phyloP scores from a whole-genome alignment of 2,888 invertebrate genomes.

The Seira sanloemensis region DNA sequence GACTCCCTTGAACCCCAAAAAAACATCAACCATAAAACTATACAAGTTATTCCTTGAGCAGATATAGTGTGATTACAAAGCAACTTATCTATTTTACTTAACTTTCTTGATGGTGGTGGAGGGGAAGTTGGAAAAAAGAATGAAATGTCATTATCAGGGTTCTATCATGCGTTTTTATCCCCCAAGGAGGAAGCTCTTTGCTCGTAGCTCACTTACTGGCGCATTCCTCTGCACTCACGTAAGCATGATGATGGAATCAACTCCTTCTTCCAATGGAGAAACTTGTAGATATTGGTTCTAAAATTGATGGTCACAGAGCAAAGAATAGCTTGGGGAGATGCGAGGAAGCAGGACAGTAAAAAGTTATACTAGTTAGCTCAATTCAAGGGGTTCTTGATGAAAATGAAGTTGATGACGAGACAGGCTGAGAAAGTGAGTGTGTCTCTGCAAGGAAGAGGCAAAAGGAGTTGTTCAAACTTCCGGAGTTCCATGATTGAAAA shows the following conservation, averaged over 20 bases:
- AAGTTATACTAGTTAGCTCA: slow-evolving; percentile 34
- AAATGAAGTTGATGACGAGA: slow-evolving; percentile 28
- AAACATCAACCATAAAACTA: slow-evolving; percentile 55
- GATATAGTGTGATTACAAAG: slow-evolving; percentile 71
- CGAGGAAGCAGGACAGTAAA: slow-evolving; percentile 35
- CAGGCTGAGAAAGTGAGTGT: background rate
- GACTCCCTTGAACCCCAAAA: background rate
- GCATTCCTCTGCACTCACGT: background rate
- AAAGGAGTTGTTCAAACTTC: slow-evolving; percentile 46
- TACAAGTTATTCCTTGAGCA: slow-evolving; percentile 57
- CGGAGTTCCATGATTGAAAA: slow-evolving; percentile 34
- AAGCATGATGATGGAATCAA: slow-evolving; percentile 26
- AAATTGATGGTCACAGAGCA: background rate
- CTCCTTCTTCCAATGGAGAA: slow-evolving; percentile 38
- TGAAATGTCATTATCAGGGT: slow-evolving; percentile 73
- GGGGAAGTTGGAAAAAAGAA: slow-evolving; percentile 61
- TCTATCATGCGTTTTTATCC: slow-evolving; percentile 73
- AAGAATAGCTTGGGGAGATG: background rate
- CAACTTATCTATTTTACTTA: slow-evolving; percentile 65
- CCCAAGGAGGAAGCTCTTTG: slow-evolving; percentile 64
- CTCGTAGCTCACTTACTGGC: slow-evolving; percentile 24
- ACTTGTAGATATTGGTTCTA: slow-evolving; percentile 34
- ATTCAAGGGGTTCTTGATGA: slow-evolving; percentile 52
- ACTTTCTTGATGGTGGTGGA: slow-evolving; percentile 35
- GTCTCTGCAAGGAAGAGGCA: background rate